These are phyloP conservation scores for Cettia cetti DNA, from an alignment of 2,113 vertebrate species.

Conservation along the genomic window DNA sequence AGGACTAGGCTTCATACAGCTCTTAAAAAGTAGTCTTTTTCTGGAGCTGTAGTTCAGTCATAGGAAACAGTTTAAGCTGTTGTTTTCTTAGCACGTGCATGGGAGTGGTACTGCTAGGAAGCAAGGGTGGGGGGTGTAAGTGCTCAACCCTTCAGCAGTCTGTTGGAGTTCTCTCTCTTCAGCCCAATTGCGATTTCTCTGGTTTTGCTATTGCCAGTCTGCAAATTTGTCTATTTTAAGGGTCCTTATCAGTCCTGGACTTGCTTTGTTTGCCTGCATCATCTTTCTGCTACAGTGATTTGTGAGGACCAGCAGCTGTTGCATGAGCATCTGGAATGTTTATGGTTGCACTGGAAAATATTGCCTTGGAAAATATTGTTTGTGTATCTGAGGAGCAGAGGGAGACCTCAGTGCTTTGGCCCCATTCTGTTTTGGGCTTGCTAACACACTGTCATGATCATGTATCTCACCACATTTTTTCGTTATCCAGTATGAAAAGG, in stretches of 20 bases:
- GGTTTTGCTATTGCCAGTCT: neutral
- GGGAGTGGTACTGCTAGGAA: neutral
- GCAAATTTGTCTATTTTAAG: neutral
- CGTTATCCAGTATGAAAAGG: neutral
- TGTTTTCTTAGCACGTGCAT: neutral
- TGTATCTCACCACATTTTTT: neutral
- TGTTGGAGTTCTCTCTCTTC: neutral
- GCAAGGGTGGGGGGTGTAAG: accelerated
- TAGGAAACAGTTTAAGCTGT: neutral
- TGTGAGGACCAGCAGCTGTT: neutral
- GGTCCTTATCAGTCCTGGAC: neutral
- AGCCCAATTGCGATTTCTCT: neutral
- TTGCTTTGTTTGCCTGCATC: neutral
- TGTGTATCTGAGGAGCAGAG: neutral
- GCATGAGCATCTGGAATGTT: neutral
- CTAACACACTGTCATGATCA: neutral
- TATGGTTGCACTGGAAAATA: neutral
- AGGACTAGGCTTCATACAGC: neutral
- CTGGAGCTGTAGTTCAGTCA: neutral
- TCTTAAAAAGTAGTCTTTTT: neutral
- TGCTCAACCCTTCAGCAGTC: neutral
- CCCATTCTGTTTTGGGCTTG: neutral
- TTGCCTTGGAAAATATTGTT: neutral
- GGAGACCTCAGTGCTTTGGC: neutral
- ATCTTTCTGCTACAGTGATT: neutral